These are phyloP conservation scores for Achroia grisella DNA, from an alignment of 1,140 invertebrate genomes.

Conservation along the genomic window DNA sequence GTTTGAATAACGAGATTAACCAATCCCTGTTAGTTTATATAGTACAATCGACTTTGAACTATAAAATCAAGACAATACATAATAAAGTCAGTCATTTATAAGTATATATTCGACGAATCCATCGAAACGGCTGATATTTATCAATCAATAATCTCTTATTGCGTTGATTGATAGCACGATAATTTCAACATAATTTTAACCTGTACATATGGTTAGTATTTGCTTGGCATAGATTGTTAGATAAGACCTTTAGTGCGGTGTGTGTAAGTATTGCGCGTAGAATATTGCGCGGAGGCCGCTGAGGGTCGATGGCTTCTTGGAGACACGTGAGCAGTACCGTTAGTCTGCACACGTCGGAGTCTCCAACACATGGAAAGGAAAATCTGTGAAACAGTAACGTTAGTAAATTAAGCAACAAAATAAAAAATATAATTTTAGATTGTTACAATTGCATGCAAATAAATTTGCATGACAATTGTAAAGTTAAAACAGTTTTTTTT, in stretches of 20 bases:
- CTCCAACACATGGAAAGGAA: conserved; percentile 59
- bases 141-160: too few relatives aligned
- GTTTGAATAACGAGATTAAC: conserved; percentile 17
- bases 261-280: conserved; percentile 46
- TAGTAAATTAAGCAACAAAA: conserved; percentile 21
- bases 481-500: too few relatives aligned
- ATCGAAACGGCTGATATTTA: conserved; percentile 14
- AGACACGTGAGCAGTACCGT: conserved; percentile 65
- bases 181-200: too few relatives aligned
- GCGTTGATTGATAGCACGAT: too few relatives aligned
- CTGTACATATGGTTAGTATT: conserved; percentile 6
- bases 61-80: conserved; percentile 11
- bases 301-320: conserved; percentile 63
- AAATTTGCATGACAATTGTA: too few relatives aligned
- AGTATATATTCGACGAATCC: conserved; percentile 20
- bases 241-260: conserved; percentile 24
- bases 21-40: conserved; percentile 7
- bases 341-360: conserved; percentile 47
- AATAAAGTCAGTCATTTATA: conserved; percentile 11
- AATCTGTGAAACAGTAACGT: conserved; percentile 48
- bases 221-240: background rate
- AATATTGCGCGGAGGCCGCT: conserved; percentile 64
- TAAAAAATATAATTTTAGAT: too few relatives aligned
- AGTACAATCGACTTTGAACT: conserved; percentile 10
- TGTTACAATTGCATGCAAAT: too few relatives aligned